Base-by-base conservation (phyloP, 2,113 vertebrate species). In the Nematolebias whitei region DNA sequence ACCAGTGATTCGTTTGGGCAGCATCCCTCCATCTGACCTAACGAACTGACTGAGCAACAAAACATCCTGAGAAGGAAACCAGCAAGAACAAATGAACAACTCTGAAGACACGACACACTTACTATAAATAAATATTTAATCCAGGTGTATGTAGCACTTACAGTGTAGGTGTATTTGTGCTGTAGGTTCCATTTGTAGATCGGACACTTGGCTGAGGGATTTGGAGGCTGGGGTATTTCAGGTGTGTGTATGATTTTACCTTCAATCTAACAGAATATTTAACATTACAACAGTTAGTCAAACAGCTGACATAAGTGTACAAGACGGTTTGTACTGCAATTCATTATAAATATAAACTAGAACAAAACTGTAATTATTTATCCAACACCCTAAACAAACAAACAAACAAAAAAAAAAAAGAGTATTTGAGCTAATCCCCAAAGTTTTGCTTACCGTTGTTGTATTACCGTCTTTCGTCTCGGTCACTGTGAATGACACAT, bases 131-230 rank as follows among this genome's bases (percentile, higher is more conserved):
- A 45, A 59, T 0, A 50, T 43, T 29, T 41, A 22, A 2, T n/a
- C 23, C 20, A 12, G 12, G 15, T 29, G 14, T 19, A n/a, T 14
- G 40, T 12, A 1, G 5, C 43, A 91, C 93, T 95, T 86, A 99
- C 98, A 76, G 93, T 94, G 53, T 98, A 98, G 80, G 72, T 53
- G 0, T 98, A 99, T 77, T 96, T 98, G 82, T 99, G 86, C 79
- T 99, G 98, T 73, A 99, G 91, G 85, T 98, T 96, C 98, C 98
- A 99, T 51, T 91, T 93, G 85, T 98, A 99, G 86, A 99, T 99
- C 2, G 98, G 98, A 77, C 98, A 99, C 61, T 94, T 93, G 22
- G 96, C 96, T 63, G 89, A 73, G 0, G 96, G 96, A 74, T 99
- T 99, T 44, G 96, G 97, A 62, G 98, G 96, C 19, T 90, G n/a